A percentile compares a stretch with the other conserved stretches of the same genome.
phyloP scores from a whole-genome alignment of 2,113 vertebrate genomes.

The Ptilonorhynchus violaceus region DNA sequence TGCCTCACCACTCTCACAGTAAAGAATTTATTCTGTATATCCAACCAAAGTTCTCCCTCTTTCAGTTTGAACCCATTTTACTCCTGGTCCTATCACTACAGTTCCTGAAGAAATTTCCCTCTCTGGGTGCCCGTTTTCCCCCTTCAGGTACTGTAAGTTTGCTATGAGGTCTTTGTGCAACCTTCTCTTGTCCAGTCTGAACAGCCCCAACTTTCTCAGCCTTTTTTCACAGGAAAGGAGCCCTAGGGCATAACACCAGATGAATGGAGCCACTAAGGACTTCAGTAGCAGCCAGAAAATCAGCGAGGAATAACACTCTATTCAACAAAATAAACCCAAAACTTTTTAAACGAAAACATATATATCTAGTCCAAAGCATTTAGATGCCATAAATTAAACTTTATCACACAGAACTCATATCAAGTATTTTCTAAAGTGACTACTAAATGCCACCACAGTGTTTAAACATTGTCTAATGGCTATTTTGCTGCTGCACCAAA shows the following conservation, averaged over 20 bases:
- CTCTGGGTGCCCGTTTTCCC: neutral
- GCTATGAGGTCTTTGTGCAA: neutral
- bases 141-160: neutral
- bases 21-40: neutral
- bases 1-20: neutral
- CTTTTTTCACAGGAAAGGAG: neutral
- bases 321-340: neutral
- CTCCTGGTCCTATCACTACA: neutral
- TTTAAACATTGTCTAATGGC: neutral
- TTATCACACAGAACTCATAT: neutral
- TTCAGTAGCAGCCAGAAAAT: neutral
- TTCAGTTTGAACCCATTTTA: neutral
- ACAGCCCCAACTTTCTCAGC: neutral
- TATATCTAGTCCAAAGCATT: neutral
- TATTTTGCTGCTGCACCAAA: neutral
- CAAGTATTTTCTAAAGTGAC: neutral
- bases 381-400: neutral
- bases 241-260: neutral
- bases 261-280: neutral
- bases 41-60: neutral
- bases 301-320: neutral
- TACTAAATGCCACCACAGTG: neutral
- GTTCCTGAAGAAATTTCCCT: neutral
- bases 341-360: neutral
- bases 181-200: neutral